phyloP scores from a whole-genome alignment of 1,140 invertebrate species.

The Achatina immaculata region DNA sequence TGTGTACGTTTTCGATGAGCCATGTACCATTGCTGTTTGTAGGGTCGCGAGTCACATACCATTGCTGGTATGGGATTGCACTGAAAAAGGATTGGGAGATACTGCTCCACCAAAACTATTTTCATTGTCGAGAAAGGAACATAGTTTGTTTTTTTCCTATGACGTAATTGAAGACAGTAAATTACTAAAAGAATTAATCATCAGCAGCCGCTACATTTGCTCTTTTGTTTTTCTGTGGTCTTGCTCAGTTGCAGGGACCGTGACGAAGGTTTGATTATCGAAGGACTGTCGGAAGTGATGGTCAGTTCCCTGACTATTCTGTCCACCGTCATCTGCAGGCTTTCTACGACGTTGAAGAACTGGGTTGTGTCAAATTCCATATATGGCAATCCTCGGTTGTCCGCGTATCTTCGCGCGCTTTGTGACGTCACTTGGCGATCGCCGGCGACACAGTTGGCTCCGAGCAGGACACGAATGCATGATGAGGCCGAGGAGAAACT shows the following conservation, averaged over 20 bases:
- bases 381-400: conserved; percentile 24
- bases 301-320: conserved; percentile 5
- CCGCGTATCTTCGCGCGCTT: conserved; percentile 21
- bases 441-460: conserved; percentile 20
- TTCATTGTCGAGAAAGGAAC: no score
- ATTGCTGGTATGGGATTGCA: no score
- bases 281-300: not conserved
- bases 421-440: not conserved
- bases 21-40: no score
- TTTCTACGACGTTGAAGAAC: conserved; percentile 32
- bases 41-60: no score
- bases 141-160: no score
- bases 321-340: conserved; percentile 23
- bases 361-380: conserved; percentile 26
- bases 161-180: no score
- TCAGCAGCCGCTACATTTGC: no score
- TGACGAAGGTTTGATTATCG: conserved; percentile 19
- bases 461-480: conserved; percentile 18
- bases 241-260: not conserved
- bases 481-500: not conserved
- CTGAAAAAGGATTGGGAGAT: no score
- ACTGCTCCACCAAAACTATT: no score
- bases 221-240: not conserved
- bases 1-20: no score
- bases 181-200: no score